Base-by-base conservation (phyloP, 2,888 invertebrate species). In the Artemia sinica region DNA sequence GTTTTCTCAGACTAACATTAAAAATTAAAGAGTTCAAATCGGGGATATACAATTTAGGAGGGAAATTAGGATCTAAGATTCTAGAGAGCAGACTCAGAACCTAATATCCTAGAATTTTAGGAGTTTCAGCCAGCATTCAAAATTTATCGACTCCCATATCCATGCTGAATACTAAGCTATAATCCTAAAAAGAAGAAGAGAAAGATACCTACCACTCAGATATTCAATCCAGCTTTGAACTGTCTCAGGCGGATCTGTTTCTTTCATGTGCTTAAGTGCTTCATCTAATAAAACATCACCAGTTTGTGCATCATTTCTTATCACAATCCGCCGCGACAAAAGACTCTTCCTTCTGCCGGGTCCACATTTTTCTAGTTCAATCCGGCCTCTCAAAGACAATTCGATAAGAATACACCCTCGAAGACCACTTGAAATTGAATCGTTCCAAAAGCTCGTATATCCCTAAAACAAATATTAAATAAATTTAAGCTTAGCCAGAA, bases 401-500 rank as follows among this genome's bases (percentile, higher is more conserved):
- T 99, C 98, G 74, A 98, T 93, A 74, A 99, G 83, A 77, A 99
- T 98, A 79, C 97, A 98, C 72, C 98, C 98, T 75, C 98, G 85
- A 72, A 99, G 82, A 65, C 98, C 98, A 76, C 95, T 95, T 74
- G 97, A 97, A 84, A 99, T 97, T 81, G 97, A 98, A 81, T 99
- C 98, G 81, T 99, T 99, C 98, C 98, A 98, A 82, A 99, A 99
- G 70, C 97, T 98, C 77, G 96, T 96, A 82, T 96, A 96, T 72
- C 96, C 96, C 92, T 94, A 78, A 73, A 78, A 75, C 72, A 66
- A 67, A 79, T 79, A 72, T 18, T n/a, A 49, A 41, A 49, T 67
- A 7, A 67, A 14, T 18, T 28, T 48, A 50, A 49, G 41, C 7
- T 41, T 49, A 41, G 18, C 28, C 12, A 66, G 18, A 41, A 66